These are phyloP conservation scores for Coilia nasus DNA, from an alignment of 2,797 vertebrate species.

Conservation along the genomic window DNA sequence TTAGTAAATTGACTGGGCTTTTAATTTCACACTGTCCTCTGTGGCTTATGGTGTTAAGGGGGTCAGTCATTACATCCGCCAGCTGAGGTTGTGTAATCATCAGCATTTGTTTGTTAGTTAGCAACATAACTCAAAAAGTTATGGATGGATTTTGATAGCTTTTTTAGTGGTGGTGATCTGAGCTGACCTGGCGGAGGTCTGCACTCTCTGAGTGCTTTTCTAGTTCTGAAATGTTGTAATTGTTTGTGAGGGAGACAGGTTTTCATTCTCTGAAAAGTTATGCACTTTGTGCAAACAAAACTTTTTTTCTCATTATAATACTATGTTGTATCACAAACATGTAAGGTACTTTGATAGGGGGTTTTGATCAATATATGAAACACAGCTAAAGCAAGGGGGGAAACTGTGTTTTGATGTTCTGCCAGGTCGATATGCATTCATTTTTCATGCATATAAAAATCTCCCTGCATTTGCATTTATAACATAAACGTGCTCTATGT, in stretches of 20 bases:
- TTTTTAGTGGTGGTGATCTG: too few species aligned
- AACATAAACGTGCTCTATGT: constrained; percentile 28
- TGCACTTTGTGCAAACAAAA: background rate
- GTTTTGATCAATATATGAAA: constrained; percentile 7
- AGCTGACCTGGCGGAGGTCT: too few species aligned
- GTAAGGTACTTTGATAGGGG: background rate
- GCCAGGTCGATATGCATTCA: constrained; percentile 33
- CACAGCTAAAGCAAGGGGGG: background rate
- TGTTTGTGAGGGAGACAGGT: background rate
- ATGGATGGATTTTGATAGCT: too few species aligned
- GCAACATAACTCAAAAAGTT: too few species aligned
- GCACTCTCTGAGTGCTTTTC: too few species aligned
- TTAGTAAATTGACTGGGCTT: too few species aligned
- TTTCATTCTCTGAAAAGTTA: background rate
- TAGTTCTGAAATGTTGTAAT: background rate
- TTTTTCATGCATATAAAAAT: constrained; percentile 48
- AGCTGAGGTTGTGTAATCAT: too few species aligned
- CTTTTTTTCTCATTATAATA: background rate
- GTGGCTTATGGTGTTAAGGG: background rate
- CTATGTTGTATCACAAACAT: background rate
- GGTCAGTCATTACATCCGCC: too few species aligned
- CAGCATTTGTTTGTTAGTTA: too few species aligned
- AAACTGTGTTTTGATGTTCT: constrained; percentile 34
- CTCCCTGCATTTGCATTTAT: constrained; percentile 33
- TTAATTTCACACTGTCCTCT: background rate